These are phyloP conservation scores for Caenorhabditis sp. DNA, from an alignment of 2,888 invertebrate species.

Conservation along the genomic window DNA sequence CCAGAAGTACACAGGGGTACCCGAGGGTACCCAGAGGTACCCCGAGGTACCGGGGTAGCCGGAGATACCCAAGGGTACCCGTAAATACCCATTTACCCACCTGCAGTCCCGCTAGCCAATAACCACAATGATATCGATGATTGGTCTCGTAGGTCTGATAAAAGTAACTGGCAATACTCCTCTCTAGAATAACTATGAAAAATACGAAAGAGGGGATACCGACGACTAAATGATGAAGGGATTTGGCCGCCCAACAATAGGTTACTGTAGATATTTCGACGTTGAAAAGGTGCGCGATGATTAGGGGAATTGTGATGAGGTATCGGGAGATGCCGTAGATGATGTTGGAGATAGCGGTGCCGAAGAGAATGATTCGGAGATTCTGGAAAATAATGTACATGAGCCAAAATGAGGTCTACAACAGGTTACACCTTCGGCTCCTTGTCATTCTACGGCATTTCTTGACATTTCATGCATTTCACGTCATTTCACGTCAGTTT, in stretches of 20 bases:
- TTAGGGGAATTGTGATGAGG: slow-evolving; percentile 20
- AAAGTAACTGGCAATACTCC: slow-evolving; percentile 17
- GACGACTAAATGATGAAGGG: slow-evolving; percentile 25
- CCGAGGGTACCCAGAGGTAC: too few species aligned
- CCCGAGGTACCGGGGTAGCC: too few species aligned
- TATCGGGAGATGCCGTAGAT: slow-evolving; percentile 18
- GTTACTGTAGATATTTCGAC: slow-evolving; percentile 25
- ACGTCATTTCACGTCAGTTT: too few species aligned
- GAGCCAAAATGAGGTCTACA: too few species aligned
- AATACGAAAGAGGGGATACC: slow-evolving; percentile 12
- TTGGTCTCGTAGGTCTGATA: slow-evolving; percentile 19
- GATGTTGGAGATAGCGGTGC: slow-evolving; percentile 13
- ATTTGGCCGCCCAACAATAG: slow-evolving; percentile 32
- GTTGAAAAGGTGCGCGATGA: slow-evolving; percentile 19
- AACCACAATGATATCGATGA: slow-evolving; percentile 17
- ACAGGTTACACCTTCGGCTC: too few species aligned
- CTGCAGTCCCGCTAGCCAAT: not conserved
- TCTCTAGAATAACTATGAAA: slow-evolving; percentile 21
- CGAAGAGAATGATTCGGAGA: slow-evolving; percentile 23
- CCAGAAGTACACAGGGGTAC: too few species aligned
- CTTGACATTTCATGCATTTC: too few species aligned
- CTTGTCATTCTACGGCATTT: too few species aligned
- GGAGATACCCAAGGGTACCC: too few species aligned
- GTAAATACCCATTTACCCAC: too few species aligned
- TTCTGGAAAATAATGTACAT: slow-evolving; percentile 11